Conservation (phyloP, 2,888 invertebrate species). For the Allygus modestus region DNA sequence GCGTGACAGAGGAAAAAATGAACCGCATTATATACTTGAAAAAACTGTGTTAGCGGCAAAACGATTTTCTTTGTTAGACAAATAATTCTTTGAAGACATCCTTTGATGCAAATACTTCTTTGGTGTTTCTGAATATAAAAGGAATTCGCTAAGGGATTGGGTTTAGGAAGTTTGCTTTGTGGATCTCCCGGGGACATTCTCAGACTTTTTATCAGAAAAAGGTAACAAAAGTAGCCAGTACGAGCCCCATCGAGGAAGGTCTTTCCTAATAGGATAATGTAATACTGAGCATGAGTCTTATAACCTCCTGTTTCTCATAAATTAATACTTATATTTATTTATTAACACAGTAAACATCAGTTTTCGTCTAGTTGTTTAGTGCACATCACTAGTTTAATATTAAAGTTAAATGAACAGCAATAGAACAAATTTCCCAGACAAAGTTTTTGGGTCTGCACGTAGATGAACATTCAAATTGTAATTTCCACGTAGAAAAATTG, state of each 20-base stretch:
- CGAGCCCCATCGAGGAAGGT: neutral
- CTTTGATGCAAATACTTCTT: conserved; percentile 32
- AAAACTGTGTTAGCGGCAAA: neutral
- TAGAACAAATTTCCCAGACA: too few relatives aligned
- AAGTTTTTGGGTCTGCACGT: too few relatives aligned
- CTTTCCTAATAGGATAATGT: too few relatives aligned
- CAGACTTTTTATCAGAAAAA: neutral
- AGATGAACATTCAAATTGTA: too few relatives aligned
- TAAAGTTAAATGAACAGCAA: too few relatives aligned
- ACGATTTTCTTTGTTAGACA: neutral
- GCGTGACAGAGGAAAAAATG: neutral
- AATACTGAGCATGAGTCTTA: too few relatives aligned
- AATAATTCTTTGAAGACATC: conserved; percentile 25
- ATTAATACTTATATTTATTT: too few relatives aligned
- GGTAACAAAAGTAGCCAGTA: neutral
- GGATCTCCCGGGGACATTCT: conserved; percentile 11
- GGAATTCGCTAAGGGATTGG: conserved; percentile 20
- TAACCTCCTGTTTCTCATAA: too few relatives aligned
- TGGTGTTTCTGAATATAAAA: conserved; percentile 34
- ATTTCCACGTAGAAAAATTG: too few relatives aligned
- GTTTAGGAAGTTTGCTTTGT: conserved; percentile 9
- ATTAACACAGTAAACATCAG: too few relatives aligned
- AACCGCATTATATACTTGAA: neutral
- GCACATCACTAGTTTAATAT: too few relatives aligned
- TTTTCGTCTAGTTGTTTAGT: too few relatives aligned